These are phyloP conservation scores for Pavo muticus DNA, from an alignment of 2,113 vertebrate genomes.

Conservation along the genomic window DNA sequence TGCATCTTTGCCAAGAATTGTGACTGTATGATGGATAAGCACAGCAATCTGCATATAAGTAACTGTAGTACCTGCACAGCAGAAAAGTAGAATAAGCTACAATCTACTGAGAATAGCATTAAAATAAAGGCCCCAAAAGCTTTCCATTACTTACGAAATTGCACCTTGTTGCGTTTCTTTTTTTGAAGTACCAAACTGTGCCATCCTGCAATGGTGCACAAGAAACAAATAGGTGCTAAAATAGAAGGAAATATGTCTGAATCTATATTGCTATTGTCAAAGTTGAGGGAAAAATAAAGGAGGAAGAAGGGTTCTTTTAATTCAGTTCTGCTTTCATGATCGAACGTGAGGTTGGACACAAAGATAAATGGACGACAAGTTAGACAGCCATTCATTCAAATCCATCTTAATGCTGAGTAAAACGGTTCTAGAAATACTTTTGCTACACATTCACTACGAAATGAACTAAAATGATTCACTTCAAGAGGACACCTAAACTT, in stretches of 20 bases:
- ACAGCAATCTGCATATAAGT: background rate
- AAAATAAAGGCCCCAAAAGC: background rate
- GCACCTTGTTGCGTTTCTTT: background rate
- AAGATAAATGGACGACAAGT: background rate
- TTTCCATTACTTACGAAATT: background rate
- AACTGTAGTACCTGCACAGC: background rate
- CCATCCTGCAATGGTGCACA: background rate
- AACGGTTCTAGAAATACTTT: background rate
- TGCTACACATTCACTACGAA: background rate
- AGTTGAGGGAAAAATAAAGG: background rate
- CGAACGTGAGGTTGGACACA: background rate
- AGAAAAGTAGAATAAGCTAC: background rate
- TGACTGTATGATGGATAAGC: background rate
- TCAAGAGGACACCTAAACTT: background rate
- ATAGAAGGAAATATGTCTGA: background rate
- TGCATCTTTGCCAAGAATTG: background rate
- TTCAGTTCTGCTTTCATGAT: background rate
- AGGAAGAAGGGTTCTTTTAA: background rate
- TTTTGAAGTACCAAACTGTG: background rate
- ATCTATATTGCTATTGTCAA: background rate
- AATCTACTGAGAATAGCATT: rapidly evolving
- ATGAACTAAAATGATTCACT: background rate
- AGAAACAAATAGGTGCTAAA: background rate
- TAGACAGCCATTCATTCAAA: background rate
- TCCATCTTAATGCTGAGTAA: background rate